Evolutionary conservation across 2,888 invertebrate species (phyloP).

Genomic region (Pediacus dermestoides): DNA sequence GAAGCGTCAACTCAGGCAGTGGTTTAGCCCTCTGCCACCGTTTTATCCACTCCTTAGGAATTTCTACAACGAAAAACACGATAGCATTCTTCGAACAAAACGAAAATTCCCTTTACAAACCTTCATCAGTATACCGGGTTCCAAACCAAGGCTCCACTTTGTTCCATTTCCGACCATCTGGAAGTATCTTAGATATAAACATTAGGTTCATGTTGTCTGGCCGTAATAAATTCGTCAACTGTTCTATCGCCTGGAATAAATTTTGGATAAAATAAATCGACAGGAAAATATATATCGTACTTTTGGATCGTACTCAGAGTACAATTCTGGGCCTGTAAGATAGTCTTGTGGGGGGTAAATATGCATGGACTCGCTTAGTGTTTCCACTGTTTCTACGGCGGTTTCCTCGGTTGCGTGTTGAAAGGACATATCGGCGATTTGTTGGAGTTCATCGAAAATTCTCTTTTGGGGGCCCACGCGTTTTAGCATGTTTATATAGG

Average conservation of each 20-base stretch:
- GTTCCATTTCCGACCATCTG: conserved; percentile 54
- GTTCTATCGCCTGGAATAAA: conserved; percentile 55
- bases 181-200: conserved; percentile 62
- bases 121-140: conserved; percentile 67
- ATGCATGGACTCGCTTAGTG: conserved; percentile 74
- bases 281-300: conserved; percentile 37
- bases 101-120: conserved; percentile 42
- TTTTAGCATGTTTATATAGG: conserved; percentile 72
- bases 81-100: too few relatives aligned
- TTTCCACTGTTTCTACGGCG: conserved; percentile 75
- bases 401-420: conserved; percentile 68
- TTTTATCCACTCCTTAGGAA: conserved; percentile 61
- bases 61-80: conserved; percentile 49
- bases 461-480: conserved; percentile 64
- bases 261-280: not conserved
- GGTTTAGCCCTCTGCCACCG: conserved; percentile 60
- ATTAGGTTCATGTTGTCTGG: conserved; percentile 69
- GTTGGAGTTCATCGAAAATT: conserved; percentile 69
- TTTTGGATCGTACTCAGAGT: conserved; percentile 72
- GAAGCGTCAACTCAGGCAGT: conserved; percentile 61
- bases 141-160: conserved; percentile 79
- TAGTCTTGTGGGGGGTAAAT: conserved; percentile 74
- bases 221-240: conserved; percentile 58
- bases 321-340: conserved; percentile 71
- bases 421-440: conserved; percentile 71